Evolutionary conservation across 2,797 vertebrate genomes (phyloP).

Genomic region (Erethizon dorsatum): DNA sequence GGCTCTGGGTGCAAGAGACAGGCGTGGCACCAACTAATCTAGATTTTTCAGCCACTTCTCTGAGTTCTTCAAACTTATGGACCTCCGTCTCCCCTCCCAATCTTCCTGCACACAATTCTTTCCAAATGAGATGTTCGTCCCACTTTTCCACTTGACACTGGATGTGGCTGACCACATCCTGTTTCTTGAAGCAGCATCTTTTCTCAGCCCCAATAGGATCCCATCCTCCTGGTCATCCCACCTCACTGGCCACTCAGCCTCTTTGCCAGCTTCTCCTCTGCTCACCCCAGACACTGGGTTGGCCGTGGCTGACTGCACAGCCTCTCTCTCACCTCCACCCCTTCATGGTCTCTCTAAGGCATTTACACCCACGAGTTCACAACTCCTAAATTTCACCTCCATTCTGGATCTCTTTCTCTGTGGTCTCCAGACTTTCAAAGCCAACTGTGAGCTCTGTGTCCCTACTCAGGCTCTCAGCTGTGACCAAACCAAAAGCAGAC

Average conservation of each 20-base stretch:
- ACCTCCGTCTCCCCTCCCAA: rapidly evolving
- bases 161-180: rapidly evolving
- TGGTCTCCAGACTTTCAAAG: not conserved
- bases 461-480: rapidly evolving
- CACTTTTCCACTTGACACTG: not conserved
- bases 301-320: rapidly evolving
- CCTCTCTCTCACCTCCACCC: not conserved
- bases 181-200: not conserved
- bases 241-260: rapidly evolving
- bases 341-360: not conserved
- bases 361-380: not conserved
- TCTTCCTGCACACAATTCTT: rapidly evolving
- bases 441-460: not conserved
- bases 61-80: not conserved
- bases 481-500: not conserved
- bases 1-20: not conserved
- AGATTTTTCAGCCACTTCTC: not conserved
- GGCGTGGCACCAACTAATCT: not conserved
- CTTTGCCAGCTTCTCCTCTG: not conserved
- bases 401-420: not conserved
- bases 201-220: not conserved
- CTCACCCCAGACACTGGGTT: rapidly evolving
- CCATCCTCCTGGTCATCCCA: rapidly evolving
- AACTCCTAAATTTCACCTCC: not conserved
- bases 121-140: rapidly evolving